Conservation (phyloP, 23 tunicate species). For the Pegea sp. region DNA sequence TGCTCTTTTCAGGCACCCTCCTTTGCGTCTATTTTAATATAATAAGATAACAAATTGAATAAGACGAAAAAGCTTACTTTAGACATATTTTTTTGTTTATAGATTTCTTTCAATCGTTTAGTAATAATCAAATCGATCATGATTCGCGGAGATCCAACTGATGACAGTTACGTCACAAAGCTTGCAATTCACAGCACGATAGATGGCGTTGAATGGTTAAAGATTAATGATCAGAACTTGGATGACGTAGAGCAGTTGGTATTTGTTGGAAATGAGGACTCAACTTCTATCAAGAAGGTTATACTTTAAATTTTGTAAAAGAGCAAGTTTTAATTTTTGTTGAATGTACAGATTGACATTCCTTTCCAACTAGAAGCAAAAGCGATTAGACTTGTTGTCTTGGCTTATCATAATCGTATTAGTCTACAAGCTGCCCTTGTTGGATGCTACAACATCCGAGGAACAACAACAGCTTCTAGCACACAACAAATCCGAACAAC, state of each 20-base stretch:
- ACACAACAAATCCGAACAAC: constrained; percentile 2
- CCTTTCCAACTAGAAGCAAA: constrained; percentile 37
- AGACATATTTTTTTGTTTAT: too few species aligned
- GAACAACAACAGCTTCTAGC: constrained; percentile 5
- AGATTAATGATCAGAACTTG: constrained; percentile 20
- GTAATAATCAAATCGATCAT: constrained; percentile 12
- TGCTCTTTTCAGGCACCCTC: too few species aligned
- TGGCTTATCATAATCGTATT: constrained; percentile 38
- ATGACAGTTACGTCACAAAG: constrained; percentile 51
- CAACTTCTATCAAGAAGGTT: constrained; percentile 18
- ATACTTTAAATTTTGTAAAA: neutral
- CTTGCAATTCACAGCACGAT: constrained; percentile 23
- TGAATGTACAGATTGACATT: constrained; percentile 14
- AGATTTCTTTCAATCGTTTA: constrained; percentile 15
- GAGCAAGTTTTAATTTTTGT: neutral
- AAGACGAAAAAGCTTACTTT: too few species aligned
- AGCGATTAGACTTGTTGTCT: constrained; percentile 27
- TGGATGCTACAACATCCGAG: constrained; percentile 5
- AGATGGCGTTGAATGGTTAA: constrained; percentile 33
- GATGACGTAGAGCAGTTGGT: constrained; percentile 7
- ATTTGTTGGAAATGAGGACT: constrained; percentile 34
- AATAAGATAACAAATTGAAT: too few species aligned
- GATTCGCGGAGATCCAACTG: constrained; percentile 27
- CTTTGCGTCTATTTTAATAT: too few species aligned
- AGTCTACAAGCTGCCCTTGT: constrained; percentile 27